Evolutionary conservation across 2,888 invertebrate genomes (phyloP).

Genomic region (Aporophyla nigra): DNA sequence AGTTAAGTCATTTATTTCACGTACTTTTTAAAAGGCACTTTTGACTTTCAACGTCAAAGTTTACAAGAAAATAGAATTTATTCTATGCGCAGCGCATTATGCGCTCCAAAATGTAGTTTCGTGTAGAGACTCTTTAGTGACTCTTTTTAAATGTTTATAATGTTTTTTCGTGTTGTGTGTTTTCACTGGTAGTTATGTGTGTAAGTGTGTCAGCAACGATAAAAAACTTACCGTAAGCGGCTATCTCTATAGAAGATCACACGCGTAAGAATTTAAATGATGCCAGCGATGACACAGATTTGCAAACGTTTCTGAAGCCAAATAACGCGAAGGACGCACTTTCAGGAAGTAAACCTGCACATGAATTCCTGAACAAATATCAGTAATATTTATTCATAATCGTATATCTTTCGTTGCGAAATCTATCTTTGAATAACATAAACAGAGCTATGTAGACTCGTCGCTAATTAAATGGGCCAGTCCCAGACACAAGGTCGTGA

Average conservation of each 20-base stretch:
- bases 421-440: constrained; percentile 45
- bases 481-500: constrained; percentile 45
- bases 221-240: constrained; percentile 16
- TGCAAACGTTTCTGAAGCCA: constrained; percentile 3
- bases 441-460: constrained; percentile 33
- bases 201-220: constrained; percentile 13
- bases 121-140: background rate
- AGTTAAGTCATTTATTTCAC: background rate
- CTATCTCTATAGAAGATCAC: constrained; percentile 16
- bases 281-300: background rate
- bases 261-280: background rate
- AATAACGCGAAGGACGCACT: constrained; percentile 13
- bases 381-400: constrained; percentile 11
- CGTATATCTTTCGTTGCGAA: constrained; percentile 31
- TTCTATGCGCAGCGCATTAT: background rate
- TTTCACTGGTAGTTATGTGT: background rate
- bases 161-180: background rate
- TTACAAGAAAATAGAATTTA: background rate
- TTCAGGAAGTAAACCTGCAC: constrained; percentile 18
- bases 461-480: constrained; percentile 53
- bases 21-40: background rate
- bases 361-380: constrained; percentile 24
- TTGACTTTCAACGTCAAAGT: background rate
- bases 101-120: background rate
- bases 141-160: background rate